A percentile compares a stretch with the other conserved stretches of the same genome.
phyloP scores from a whole-genome alignment of 2,113 vertebrate genomes.

The Recurvirostra avosetta region DNA sequence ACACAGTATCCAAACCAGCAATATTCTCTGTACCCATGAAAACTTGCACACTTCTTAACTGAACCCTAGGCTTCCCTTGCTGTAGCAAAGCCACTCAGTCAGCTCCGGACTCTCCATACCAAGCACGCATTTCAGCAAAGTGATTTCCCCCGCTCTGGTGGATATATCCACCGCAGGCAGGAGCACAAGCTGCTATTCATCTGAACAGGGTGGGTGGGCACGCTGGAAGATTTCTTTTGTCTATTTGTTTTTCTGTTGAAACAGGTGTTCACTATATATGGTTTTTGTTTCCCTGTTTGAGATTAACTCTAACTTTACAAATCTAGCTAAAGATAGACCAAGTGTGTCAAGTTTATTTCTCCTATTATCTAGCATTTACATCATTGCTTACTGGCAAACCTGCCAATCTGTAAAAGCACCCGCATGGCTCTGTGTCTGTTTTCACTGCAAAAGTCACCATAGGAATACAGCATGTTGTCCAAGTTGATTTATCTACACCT shows the following conservation, averaged over 20 bases:
- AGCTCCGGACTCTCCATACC: not conserved
- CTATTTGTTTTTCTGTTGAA: not conserved
- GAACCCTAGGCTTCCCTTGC: not conserved
- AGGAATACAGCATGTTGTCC: not conserved
- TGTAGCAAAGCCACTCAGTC: not conserved
- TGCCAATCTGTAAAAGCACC: not conserved
- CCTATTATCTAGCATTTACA: not conserved
- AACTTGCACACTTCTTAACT: not conserved
- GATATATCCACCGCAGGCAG: not conserved
- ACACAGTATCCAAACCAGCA: not conserved
- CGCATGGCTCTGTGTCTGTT: not conserved
- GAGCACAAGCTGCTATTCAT: not conserved
- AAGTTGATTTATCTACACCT: not conserved
- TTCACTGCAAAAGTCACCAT: not conserved
- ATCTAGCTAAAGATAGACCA: not conserved
- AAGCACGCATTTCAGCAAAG: fast-evolving
- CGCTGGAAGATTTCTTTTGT: not conserved
- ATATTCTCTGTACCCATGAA: not conserved
- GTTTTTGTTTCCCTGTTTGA: not conserved
- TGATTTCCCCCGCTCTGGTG: not conserved
- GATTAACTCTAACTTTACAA: not conserved
- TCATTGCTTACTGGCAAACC: not conserved
- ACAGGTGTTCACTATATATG: not conserved
- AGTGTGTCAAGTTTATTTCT: not conserved
- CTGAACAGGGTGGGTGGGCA: not conserved